phyloP scores from a whole-genome alignment of 2,888 invertebrate genomes.

The Heliconius cydno region DNA sequence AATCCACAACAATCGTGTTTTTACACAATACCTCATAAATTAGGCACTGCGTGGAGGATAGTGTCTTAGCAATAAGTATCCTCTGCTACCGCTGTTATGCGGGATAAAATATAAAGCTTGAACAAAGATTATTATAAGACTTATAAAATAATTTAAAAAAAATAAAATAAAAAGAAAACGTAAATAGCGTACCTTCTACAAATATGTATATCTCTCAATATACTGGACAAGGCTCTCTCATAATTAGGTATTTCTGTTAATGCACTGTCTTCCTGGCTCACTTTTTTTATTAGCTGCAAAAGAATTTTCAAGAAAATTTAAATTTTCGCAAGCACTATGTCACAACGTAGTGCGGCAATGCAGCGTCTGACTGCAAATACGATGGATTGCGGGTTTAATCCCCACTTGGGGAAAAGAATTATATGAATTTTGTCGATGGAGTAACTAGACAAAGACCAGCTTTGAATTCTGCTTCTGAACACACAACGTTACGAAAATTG shows the following conservation, averaged over 20 bases:
- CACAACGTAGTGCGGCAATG: background rate
- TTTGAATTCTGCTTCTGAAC: background rate
- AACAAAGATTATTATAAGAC: too few relatives aligned
- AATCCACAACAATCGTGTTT: too few relatives aligned
- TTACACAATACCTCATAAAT: too few relatives aligned
- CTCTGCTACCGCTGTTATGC: too few relatives aligned
- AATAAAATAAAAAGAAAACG: too few relatives aligned
- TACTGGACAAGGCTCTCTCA: conserved; percentile 92
- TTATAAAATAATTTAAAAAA: too few relatives aligned
- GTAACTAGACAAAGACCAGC: background rate
- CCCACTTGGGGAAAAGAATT: background rate
- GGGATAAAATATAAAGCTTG: too few relatives aligned
- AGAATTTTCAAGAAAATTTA: background rate
- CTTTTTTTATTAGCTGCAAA: conserved; percentile 90
- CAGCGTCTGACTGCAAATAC: background rate
- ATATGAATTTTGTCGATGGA: background rate
- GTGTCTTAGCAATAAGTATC: too few relatives aligned
- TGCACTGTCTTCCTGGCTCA: conserved; percentile 88
- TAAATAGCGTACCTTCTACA: conserved; percentile 85
- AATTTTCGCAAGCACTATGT: too few relatives aligned
- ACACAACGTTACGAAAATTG: too few relatives aligned
- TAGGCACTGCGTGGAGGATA: too few relatives aligned
- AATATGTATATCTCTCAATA: conserved; percentile 92
- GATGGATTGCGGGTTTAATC: too few relatives aligned
- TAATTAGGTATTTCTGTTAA: conserved; percentile 90